Conservation (phyloP, 1,140 invertebrate genomes). For the Agrypnia vestita region DNA sequence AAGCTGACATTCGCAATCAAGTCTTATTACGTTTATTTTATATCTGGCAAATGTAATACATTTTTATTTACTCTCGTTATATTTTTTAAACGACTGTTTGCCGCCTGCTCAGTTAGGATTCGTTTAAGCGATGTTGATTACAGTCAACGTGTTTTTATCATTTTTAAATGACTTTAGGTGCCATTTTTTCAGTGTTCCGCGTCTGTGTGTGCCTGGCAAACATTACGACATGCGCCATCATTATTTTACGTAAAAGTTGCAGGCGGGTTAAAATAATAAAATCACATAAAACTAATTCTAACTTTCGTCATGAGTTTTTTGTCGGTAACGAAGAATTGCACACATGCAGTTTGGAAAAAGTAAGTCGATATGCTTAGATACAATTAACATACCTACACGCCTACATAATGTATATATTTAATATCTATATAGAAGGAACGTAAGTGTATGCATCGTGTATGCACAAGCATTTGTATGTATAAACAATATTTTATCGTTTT, state of each 20-base stretch:
- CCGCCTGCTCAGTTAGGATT: background rate
- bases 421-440: too few species aligned
- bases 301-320: too few species aligned
- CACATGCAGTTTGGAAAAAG: too few species aligned
- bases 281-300: too few species aligned
- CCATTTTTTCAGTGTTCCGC: background rate
- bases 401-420: too few species aligned
- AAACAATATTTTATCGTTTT: too few species aligned
- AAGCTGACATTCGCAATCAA: background rate
- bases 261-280: too few species aligned
- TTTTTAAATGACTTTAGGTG: constrained; percentile 24
- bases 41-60: constrained; percentile 2
- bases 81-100: constrained; percentile 18
- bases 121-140: background rate
- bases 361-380: too few species aligned
- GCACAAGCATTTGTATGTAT: too few species aligned
- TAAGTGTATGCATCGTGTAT: too few species aligned
- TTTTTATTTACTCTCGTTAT: constrained; percentile 19
- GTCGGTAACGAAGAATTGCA: too few species aligned
- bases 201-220: background rate
- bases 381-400: too few species aligned
- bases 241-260: background rate
- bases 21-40: background rate
- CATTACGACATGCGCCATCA: background rate
- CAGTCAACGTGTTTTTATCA: constrained; percentile 8